Base-by-base conservation (phyloP, 2,888 invertebrate species). In the Pyrochroa serraticornis region DNA sequence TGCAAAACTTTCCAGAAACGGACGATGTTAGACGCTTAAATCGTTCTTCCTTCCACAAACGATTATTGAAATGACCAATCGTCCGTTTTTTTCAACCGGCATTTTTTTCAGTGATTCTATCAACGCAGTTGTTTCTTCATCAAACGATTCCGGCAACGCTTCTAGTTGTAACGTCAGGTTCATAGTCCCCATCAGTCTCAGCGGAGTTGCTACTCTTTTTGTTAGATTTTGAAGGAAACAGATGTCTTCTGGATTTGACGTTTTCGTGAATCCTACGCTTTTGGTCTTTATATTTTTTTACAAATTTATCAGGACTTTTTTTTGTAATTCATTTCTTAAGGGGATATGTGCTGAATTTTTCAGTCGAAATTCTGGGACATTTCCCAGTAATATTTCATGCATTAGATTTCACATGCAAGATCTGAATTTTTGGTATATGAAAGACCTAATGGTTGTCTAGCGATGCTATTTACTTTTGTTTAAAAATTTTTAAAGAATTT, bases 11-110 rank as follows among this genome's bases (percentile, higher is more conserved):
- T 8, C 72, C 74, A 42, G 73, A 74, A 64, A 69, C 70, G 0
- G 73, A 74, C 3, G 74, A 73, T 8, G 74, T 75, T 2, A 75
- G 45, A 12, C 74, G 61, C 39, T 70, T 70, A 22, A 43, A 64
- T 35, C 75, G 53, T 54, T 74, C 74, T 32, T 60, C 56, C 31
- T 54, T 63, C 72, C 73, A 75, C 8, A 69, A 13, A 0, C 64
- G 64, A 43, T 58, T 48, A 39, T 65, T 57, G 7, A 53, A 60
- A 57, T 72, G 72, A 12, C 63, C 22, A 22, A 22, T 2, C 22
- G 22, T 22, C 22, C 5, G 22, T 22, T 22, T 22, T 59, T 33
- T 50, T 35, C 0, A 73, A 72, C 2, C 22, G 37, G n/a, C 9
- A 13, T 43, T 60, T 37, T 7, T 39, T 9, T 3, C 2, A 7